Percentiles rank a stretch among this genome's conserved stretches.
phyloP scores from a whole-genome alignment of 2,113 vertebrate genomes.

The Caranx melampygus region DNA sequence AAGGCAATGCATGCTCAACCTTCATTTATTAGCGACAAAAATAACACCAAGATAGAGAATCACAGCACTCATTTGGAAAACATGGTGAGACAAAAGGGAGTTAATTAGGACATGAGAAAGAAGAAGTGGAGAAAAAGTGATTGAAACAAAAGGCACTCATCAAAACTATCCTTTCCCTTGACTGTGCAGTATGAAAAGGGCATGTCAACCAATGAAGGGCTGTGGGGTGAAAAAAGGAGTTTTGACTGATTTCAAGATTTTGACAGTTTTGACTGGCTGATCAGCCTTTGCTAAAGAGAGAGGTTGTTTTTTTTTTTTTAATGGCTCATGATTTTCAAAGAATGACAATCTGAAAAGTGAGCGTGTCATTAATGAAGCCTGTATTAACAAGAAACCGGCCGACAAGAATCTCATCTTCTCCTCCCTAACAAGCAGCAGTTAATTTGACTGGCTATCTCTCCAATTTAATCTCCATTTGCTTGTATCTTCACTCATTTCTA shows the following conservation, averaged over 20 bases:
- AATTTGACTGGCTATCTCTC: conserved; percentile 76
- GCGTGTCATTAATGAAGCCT: conserved; percentile 64
- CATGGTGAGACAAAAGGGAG: conserved; percentile 76
- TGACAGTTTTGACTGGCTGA: conserved; percentile 55
- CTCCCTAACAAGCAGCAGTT: conserved; percentile 75
- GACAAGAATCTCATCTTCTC: conserved; percentile 77
- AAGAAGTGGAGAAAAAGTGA: conserved; percentile 50
- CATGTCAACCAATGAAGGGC: conserved; percentile 64
- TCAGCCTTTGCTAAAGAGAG: conserved; percentile 44
- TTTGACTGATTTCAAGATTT: conserved; percentile 49
- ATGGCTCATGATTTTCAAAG: conserved; percentile 54
- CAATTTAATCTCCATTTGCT: conserved; percentile 74
- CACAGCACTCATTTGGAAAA: conserved; percentile 72
- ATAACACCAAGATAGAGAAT: conserved; percentile 72
- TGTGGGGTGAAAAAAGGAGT: not conserved
- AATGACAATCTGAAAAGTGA: conserved; percentile 65
- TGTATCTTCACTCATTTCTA: conserved; percentile 73
- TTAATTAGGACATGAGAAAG: conserved; percentile 77
- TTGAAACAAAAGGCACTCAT: conserved; percentile 68
- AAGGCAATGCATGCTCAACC: conserved; percentile 71
- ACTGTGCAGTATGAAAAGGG: conserved; percentile 73
- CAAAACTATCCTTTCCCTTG: conserved; percentile 67
- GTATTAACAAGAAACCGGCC: conserved; percentile 61
- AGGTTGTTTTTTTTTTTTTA: conserved; percentile 6
- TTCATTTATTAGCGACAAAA: conserved; percentile 75